Evolutionary conservation across 2,888 invertebrate species (phyloP).

Genomic region (Tipula vernalis): DNA sequence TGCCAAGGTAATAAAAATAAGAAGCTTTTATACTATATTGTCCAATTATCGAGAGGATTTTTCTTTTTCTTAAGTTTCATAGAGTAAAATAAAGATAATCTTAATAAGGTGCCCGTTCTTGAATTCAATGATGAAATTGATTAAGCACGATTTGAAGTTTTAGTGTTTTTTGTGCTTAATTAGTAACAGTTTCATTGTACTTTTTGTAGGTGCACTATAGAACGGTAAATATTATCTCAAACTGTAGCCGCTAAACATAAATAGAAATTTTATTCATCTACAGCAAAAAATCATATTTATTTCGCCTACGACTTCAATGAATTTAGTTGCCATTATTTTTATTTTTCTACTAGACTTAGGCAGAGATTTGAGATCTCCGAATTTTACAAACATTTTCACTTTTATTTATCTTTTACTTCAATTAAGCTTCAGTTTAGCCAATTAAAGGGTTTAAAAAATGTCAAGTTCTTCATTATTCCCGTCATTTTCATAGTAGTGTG

Average conservation of each 20-base stretch:
- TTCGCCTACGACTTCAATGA: no score
- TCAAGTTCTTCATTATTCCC: no score
- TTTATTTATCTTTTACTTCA: no score
- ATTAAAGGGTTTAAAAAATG: no score
- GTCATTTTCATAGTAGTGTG: no score
- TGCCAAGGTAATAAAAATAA: neutral
- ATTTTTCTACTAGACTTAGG: no score
- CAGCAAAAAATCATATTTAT: no score
- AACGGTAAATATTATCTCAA: neutral
- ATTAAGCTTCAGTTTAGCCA: no score
- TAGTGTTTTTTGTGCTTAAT: neutral
- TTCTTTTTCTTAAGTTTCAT: neutral
- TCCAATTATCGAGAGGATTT: neutral
- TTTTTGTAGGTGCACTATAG: neutral
- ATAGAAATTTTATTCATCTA: no score
- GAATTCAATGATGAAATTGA: neutral
- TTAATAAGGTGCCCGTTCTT: neutral
- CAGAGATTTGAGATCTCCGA: no score
- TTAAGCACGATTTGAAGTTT: neutral
- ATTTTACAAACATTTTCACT: no score
- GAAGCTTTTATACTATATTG: neutral
- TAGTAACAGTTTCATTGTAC: neutral
- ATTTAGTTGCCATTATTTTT: no score
- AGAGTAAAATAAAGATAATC: neutral
- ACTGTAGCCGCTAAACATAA: neutral